A percentile compares a stretch with the other conserved stretches of the same genome.
phyloP scores from a whole-genome alignment of 2,888 invertebrate genomes.

The Cyclophora punctaria region DNA sequence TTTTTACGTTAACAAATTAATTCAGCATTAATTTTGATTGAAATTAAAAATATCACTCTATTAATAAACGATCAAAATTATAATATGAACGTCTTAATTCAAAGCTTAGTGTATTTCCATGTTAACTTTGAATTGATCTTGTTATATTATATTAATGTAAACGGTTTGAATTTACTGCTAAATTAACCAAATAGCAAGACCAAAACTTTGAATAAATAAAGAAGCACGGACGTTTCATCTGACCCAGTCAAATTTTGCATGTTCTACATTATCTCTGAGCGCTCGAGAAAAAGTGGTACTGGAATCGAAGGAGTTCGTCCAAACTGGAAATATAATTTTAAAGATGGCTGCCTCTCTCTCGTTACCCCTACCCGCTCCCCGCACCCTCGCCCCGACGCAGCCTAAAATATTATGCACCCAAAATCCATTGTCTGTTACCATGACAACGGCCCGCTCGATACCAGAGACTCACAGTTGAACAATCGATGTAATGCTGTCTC shows the following conservation, averaged over 20 bases:
- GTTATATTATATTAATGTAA: too few relatives aligned
- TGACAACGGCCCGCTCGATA: slow-evolving; percentile 72
- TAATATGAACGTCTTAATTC: too few relatives aligned
- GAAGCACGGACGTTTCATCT: slow-evolving; percentile 10
- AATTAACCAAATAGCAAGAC: too few relatives aligned
- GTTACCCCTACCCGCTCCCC: slow-evolving; percentile 46
- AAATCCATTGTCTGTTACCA: slow-evolving; percentile 75
- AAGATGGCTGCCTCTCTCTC: slow-evolving; percentile 68
- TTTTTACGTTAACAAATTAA: too few relatives aligned
- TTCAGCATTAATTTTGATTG: too few relatives aligned
- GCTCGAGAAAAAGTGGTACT: slow-evolving; percentile 44
- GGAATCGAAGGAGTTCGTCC: slow-evolving; percentile 60
- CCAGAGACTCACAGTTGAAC: slow-evolving; percentile 46
- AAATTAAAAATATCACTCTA: too few relatives aligned
- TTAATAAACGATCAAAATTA: too few relatives aligned
- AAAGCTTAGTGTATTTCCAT: too few relatives aligned
- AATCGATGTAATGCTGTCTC: slow-evolving; percentile 63
- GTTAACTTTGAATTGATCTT: too few relatives aligned
- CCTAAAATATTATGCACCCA: slow-evolving; percentile 76
- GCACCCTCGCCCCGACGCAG: slow-evolving; percentile 53
- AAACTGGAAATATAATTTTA: slow-evolving; percentile 74
- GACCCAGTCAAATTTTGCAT: slow-evolving; percentile 26
- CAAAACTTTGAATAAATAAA: slow-evolving; percentile 7
- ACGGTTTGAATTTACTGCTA: too few relatives aligned
- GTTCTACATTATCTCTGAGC: slow-evolving; percentile 32